A percentile compares a stretch with the other conserved stretches of the same genome.
Evolutionary conservation across 37 sponge, comb jelly and placozoan species (phyloP).

Genomic region (Hexactinellida sp.): DNA sequence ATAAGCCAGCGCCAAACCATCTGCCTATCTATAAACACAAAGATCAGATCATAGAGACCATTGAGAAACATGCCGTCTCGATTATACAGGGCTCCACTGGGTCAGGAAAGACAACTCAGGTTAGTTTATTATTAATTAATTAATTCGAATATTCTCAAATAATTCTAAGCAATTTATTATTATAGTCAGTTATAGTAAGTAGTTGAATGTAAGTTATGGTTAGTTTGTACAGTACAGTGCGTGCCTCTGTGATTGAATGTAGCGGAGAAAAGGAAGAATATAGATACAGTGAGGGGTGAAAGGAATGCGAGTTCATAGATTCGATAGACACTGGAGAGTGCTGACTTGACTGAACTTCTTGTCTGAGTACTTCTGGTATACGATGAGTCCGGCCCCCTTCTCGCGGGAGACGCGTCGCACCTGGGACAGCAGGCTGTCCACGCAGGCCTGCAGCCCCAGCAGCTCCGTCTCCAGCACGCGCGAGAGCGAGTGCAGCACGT

Average conservation of each 20-base stretch:
- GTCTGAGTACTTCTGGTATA: not conserved
- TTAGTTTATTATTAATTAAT: not conserved
- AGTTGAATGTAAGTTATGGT: not conserved
- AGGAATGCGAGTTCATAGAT: not conserved
- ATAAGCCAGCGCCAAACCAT: not conserved
- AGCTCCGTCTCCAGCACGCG: not conserved
- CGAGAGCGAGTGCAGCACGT: not conserved
- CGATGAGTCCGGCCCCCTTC: not conserved
- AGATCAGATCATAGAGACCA: slow-evolving; percentile 48
- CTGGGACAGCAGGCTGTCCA: not conserved
- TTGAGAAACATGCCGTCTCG: slow-evolving; percentile 52
- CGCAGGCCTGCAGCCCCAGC: not conserved
- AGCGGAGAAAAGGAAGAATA: not conserved
- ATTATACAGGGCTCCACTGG: slow-evolving; percentile 75
- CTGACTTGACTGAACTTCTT: not conserved
- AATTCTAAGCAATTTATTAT: not conserved
- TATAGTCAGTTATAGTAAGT: not conserved
- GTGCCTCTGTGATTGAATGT: not conserved
- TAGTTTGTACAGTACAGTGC: not conserved
- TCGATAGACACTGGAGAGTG: not conserved
- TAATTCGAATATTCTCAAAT: not conserved
- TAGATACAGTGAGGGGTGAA: not conserved
- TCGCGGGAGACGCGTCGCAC: not conserved
- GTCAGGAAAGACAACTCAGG: slow-evolving; percentile 84
- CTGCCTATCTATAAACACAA: slow-evolving; percentile 40